Evolutionary conservation across 2,113 vertebrate species (phyloP).

Genomic region (Leucoraja erinaceus): DNA sequence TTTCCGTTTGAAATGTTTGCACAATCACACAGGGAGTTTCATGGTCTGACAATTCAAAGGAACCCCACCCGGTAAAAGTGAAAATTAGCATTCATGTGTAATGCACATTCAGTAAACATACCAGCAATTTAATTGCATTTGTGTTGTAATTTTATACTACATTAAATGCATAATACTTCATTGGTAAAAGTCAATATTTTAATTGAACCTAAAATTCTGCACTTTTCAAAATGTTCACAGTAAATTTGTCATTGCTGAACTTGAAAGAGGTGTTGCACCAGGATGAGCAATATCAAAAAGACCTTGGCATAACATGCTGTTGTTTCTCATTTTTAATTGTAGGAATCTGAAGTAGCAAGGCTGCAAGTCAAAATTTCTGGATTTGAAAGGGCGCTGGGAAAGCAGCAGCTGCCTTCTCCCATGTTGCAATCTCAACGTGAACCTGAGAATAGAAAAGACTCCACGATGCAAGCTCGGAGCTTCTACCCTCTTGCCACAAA

Average conservation of each 20-base stretch:
- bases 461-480: conserved; percentile 40
- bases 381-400: conserved; percentile 58
- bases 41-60: background rate
- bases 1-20: background rate
- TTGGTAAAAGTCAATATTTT: background rate
- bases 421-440: conserved; percentile 41
- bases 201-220: background rate
- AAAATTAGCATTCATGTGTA: background rate
- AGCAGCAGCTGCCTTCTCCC: conserved; percentile 44
- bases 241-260: background rate
- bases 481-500: conserved; percentile 45
- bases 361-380: conserved; percentile 69
- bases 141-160: background rate
- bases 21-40: background rate
- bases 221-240: background rate
- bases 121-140: background rate
- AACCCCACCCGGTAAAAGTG: background rate
- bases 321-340: background rate
- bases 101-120: background rate
- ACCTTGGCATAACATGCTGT: background rate
- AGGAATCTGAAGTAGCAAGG: conserved; percentile 77
- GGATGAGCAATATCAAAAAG: background rate
- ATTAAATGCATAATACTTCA: background rate
- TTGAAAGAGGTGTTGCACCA: background rate
- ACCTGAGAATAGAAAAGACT: conserved; percentile 41